Evolutionary conservation across 2,113 vertebrate genomes (phyloP).

Genomic region (Muntiacus muntjak): DNA sequence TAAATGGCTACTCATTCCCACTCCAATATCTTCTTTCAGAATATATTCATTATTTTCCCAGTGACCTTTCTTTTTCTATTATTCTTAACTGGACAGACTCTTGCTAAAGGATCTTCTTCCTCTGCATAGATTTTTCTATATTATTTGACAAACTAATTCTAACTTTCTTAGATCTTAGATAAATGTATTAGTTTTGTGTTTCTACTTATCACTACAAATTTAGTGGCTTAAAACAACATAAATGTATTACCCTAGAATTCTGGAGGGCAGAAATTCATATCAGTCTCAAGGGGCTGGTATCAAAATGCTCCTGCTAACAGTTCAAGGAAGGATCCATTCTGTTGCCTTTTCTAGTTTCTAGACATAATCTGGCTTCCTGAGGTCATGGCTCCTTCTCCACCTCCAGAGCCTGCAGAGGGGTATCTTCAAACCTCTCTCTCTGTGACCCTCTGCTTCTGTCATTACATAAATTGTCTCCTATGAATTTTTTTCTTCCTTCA

Average conservation of each 20-base stretch:
- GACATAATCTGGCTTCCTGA: neutral
- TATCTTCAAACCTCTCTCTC: neutral
- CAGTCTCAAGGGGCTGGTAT: neutral
- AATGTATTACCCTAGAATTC: neutral
- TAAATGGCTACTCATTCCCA: neutral
- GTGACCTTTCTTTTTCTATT: neutral
- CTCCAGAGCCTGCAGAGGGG: neutral
- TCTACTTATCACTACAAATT: neutral
- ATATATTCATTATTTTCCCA: neutral
- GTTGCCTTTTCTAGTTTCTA: neutral
- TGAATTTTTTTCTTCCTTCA: neutral
- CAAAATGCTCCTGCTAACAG: neutral
- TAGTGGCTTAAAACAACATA: neutral
- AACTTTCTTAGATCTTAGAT: neutral
- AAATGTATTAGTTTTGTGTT: neutral
- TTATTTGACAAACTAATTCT: neutral
- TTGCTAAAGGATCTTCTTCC: neutral
- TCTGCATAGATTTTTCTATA: neutral
- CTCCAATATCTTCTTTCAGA: neutral
- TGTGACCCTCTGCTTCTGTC: neutral
- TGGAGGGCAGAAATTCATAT: neutral
- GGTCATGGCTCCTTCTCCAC: neutral
- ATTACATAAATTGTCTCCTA: neutral
- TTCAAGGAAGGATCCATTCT: neutral
- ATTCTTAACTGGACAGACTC: neutral